phyloP scores from a whole-genome alignment of 2,113 vertebrate genomes.

The Rana temporaria region DNA sequence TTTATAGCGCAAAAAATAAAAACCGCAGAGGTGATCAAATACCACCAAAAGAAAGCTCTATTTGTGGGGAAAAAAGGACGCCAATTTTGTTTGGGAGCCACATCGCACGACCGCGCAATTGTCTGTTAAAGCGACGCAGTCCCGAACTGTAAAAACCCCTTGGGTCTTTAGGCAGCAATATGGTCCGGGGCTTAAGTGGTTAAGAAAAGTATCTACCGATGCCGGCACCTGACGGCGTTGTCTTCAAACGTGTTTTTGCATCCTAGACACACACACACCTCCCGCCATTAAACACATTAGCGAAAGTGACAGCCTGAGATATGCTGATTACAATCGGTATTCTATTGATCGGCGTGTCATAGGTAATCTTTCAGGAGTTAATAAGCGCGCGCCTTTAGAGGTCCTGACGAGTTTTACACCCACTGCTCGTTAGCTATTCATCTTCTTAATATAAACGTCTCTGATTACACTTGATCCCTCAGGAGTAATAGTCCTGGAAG shows the following conservation, averaged over 20 bases:
- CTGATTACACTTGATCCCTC: slow-evolving; percentile 90
- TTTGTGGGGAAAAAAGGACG: too few species aligned
- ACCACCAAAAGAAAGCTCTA: too few species aligned
- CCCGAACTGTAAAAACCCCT: too few species aligned
- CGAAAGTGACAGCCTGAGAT: slow-evolving; percentile 74
- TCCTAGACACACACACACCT: background rate
- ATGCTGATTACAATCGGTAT: slow-evolving; percentile 77
- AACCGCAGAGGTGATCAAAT: too few species aligned
- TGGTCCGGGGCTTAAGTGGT: too few species aligned
- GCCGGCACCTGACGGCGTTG: background rate
- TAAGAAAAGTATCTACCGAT: too few species aligned
- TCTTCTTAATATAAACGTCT: slow-evolving; percentile 60
- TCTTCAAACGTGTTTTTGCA: background rate
- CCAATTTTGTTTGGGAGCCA: too few species aligned
- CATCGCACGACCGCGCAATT: too few species aligned
- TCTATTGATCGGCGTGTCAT: slow-evolving; percentile 75
- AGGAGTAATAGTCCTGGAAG: slow-evolving; percentile 77
- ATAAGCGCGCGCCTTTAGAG: slow-evolving; percentile 93
- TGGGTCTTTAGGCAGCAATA: too few species aligned
- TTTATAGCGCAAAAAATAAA: too few species aligned
- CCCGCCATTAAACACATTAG: slow-evolving; percentile 62
- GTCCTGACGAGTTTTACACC: slow-evolving; percentile 74
- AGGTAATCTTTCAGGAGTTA: slow-evolving; percentile 91
- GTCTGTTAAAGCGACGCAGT: too few species aligned
- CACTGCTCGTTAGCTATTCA: slow-evolving; percentile 34